A percentile compares a stretch with the other conserved stretches of the same genome.
Conservation (phyloP, 1,140 invertebrate genomes). For the Zaprionus kolodkinae region DNA sequence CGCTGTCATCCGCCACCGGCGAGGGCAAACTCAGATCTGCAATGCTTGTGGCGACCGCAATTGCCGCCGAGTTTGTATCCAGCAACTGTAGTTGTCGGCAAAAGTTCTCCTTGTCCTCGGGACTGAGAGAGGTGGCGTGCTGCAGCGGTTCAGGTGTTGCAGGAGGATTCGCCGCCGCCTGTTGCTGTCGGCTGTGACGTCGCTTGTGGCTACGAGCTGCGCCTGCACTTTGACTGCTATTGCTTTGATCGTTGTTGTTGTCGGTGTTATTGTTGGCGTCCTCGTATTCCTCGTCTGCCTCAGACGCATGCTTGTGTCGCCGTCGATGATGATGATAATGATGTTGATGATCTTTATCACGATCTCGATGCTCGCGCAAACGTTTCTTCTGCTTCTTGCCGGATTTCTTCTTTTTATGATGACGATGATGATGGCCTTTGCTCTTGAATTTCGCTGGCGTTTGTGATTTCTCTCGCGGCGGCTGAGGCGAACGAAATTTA, state of each 20-base stretch:
- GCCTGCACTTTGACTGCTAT: slow-evolving; percentile 41
- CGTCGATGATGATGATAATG: slow-evolving; percentile 70
- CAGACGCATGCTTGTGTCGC: slow-evolving; percentile 78
- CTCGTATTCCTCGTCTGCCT: slow-evolving; percentile 57
- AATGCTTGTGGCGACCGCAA: slow-evolving; percentile 74
- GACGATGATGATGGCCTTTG: slow-evolving; percentile 60
- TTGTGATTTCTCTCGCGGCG: slow-evolving; percentile 55
- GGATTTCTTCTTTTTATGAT: slow-evolving; percentile 79
- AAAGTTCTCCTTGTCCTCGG: slow-evolving; percentile 83
- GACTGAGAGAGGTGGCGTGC: slow-evolving; percentile 65
- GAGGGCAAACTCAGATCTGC: slow-evolving; percentile 70
- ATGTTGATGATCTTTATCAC: slow-evolving; percentile 55
- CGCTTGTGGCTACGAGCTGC: slow-evolving; percentile 16
- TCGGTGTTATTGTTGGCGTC: slow-evolving; percentile 43
- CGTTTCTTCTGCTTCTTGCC: slow-evolving; percentile 81
- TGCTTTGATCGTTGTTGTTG: slow-evolving; percentile 53
- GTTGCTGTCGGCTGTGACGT: slow-evolving; percentile 38
- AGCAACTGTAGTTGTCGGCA: slow-evolving; percentile 72
- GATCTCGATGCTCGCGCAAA: slow-evolving; percentile 63
- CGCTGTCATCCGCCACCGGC: slow-evolving; percentile 63
- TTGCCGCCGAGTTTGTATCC: slow-evolving; percentile 72
- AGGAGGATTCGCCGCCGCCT: background rate
- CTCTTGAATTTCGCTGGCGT: slow-evolving; percentile 63
- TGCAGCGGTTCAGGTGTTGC: slow-evolving; percentile 25
- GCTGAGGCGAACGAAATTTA: slow-evolving; percentile 60